A percentile compares a stretch with the other conserved stretches of the same genome.
These are phyloP conservation scores for Planococcus citri DNA, from an alignment of 1,140 invertebrate genomes.

Conservation along the genomic window DNA sequence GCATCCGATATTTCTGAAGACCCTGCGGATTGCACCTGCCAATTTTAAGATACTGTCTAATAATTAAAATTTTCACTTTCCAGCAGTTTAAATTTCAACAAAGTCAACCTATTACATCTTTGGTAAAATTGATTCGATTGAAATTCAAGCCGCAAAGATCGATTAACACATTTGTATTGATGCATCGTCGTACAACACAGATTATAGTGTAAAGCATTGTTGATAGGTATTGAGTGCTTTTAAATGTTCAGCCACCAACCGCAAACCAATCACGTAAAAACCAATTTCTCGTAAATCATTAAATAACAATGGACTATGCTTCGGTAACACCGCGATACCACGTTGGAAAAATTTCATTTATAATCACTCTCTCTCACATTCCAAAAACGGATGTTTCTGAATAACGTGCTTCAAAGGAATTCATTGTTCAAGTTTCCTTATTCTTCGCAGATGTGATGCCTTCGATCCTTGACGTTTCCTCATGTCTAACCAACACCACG, in stretches of 20 bases:
- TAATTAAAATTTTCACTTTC: too few relatives aligned
- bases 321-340: neutral
- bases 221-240: constrained; percentile 6
- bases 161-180: neutral
- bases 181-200: neutral
- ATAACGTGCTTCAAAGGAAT: constrained; percentile 7
- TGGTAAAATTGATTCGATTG: neutral
- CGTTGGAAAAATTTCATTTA: neutral
- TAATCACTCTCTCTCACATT: neutral
- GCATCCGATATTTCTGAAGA: too few relatives aligned
- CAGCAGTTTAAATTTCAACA: too few relatives aligned
- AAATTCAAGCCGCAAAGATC: neutral
- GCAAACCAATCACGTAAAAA: neutral
- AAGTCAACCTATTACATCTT: too few relatives aligned
- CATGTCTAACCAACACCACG: neutral
- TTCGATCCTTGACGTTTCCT: neutral
- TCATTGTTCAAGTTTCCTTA: neutral
- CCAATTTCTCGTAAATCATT: constrained; percentile 3
- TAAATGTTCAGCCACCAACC: neutral
- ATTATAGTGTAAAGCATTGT: neutral
- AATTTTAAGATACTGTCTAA: too few relatives aligned
- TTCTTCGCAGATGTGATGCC: neutral
- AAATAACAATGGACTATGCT: neutral
- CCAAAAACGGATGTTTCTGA: neutral
- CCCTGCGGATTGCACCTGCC: too few relatives aligned